Conservation (phyloP, 2,888 invertebrate genomes). For the Steinernema scapterisci region DNA sequence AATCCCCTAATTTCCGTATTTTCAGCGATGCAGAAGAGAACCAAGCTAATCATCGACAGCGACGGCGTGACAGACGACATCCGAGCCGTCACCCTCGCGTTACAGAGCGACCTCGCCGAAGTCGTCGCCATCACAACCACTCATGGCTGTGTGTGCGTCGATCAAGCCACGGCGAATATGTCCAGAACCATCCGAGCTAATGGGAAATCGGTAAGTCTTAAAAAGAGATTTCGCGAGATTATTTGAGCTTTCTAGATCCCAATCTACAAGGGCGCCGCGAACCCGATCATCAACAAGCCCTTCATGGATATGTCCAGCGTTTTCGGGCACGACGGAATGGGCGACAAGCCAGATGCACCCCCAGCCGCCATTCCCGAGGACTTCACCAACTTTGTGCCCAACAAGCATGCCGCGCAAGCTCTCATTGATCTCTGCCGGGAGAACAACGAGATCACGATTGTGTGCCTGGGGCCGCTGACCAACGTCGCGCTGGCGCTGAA, state of each 20-base stretch:
- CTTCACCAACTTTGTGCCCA: slow-evolving; percentile 41
- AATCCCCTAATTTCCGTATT: too few relatives aligned
- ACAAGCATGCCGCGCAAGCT: slow-evolving; percentile 56
- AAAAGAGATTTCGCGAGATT: not conserved
- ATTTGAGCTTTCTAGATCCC: slow-evolving; percentile 50
- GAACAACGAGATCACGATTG: slow-evolving; percentile 65
- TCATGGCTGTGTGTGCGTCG: slow-evolving; percentile 54
- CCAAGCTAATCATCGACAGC: slow-evolving; percentile 50
- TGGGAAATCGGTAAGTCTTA: slow-evolving; percentile 9
- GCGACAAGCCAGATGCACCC: slow-evolving; percentile 47
- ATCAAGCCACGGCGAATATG: slow-evolving; percentile 61
- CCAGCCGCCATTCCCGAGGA: slow-evolving; percentile 53
- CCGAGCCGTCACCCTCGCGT: slow-evolving; percentile 54
- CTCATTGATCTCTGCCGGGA: slow-evolving; percentile 49
- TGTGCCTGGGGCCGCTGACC: slow-evolving; percentile 69
- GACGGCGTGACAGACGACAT: slow-evolving; percentile 63
- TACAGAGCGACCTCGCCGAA: slow-evolving; percentile 47
- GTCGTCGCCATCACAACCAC: slow-evolving; percentile 44
- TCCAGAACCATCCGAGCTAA: slow-evolving; percentile 56
- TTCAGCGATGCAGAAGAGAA: not conserved
- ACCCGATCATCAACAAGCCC: slow-evolving; percentile 52
- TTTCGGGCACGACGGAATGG: slow-evolving; percentile 59
- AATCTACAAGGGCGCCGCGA: slow-evolving; percentile 60
- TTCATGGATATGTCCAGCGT: slow-evolving; percentile 49
- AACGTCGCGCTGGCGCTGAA: slow-evolving; percentile 70